Conservation (phyloP, 2,888 invertebrate genomes). For the Drosophila meridiana region DNA sequence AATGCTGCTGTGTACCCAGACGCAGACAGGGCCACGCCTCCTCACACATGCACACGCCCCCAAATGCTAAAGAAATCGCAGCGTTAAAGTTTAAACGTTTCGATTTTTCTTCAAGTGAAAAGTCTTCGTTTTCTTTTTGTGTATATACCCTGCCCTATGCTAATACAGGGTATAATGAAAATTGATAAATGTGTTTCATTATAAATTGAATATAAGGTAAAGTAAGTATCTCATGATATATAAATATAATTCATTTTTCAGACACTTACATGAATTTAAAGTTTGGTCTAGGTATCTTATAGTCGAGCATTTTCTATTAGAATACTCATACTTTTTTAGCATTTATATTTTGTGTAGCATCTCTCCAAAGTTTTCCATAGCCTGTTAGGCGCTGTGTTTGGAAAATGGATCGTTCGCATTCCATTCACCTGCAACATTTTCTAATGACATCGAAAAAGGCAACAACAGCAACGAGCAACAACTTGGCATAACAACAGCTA, state of each 20-base stretch:
- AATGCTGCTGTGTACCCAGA: conserved; percentile 35
- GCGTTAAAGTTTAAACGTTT: conserved; percentile 67
- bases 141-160: background rate
- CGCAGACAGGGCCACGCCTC: conserved; percentile 41
- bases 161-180: background rate
- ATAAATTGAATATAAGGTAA: background rate
- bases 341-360: conserved; percentile 25
- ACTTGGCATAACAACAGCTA: conserved; percentile 50
- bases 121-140: conserved; percentile 43
- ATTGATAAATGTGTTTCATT: background rate
- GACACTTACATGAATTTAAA: background rate
- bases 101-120: conserved; percentile 54
- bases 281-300: background rate
- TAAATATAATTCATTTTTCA: too few species aligned
- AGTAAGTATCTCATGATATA: background rate
- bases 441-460: conserved; percentile 70
- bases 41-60: conserved; percentile 25
- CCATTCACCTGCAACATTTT: conserved; percentile 77
- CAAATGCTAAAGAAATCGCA: conserved; percentile 52
- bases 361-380: conserved; percentile 45
- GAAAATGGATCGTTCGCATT: conserved; percentile 72
- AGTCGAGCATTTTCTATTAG: background rate
- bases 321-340: conserved; percentile 11
- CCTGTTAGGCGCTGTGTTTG: conserved; percentile 19
- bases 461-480: conserved; percentile 41